A percentile compares a stretch with the other conserved stretches of the same genome.
Evolutionary conservation across 35 echinoderm and acorn worm genomes (phyloP).

Genomic region (Acanthaster planci): DNA sequence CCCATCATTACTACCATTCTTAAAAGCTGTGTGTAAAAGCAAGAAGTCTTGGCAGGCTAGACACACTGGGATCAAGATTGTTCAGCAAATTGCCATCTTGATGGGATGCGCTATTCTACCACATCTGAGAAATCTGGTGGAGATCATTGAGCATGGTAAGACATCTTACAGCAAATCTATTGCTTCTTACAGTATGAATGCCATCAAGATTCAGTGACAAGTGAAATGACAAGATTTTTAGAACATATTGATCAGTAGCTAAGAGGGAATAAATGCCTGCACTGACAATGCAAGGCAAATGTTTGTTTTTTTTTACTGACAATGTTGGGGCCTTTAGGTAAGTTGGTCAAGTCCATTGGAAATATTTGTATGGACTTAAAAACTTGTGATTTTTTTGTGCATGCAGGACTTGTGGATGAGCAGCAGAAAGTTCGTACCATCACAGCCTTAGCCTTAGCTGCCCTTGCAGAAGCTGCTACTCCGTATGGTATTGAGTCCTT

Average conservation of each 20-base stretch:
- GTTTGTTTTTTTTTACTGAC: background rate
- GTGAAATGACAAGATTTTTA: too few relatives aligned
- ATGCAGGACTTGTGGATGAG: conserved; percentile 91
- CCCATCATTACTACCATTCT: conserved; percentile 91
- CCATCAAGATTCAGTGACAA: too few relatives aligned
- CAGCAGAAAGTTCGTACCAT: conserved; percentile 99
- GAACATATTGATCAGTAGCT: too few relatives aligned
- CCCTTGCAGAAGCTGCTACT: conserved; percentile 95
- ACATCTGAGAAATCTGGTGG: conserved; percentile 94
- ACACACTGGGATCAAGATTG: conserved; percentile 99
- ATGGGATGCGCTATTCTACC: conserved; percentile 99
- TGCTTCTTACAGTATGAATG: too few relatives aligned
- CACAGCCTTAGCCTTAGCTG: conserved; percentile 97
- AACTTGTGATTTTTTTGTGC: too few relatives aligned
- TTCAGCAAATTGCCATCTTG: conserved; percentile 99
- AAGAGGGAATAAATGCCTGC: background rate
- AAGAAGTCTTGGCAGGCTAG: conserved; percentile 99
- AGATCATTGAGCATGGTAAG: conserved; percentile 99
- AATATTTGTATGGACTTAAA: too few relatives aligned
- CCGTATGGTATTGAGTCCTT: conserved; percentile 99
- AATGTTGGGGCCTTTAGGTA: background rate
- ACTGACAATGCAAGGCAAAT: background rate
- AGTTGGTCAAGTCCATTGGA: too few relatives aligned
- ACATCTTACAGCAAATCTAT: too few relatives aligned
- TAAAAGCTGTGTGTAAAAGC: conserved; percentile 98